Evolutionary conservation across 2,797 vertebrate species (phyloP), one percentile per base, ranked within the genome.

Genomic region (Monodelphis domestica): DNA sequence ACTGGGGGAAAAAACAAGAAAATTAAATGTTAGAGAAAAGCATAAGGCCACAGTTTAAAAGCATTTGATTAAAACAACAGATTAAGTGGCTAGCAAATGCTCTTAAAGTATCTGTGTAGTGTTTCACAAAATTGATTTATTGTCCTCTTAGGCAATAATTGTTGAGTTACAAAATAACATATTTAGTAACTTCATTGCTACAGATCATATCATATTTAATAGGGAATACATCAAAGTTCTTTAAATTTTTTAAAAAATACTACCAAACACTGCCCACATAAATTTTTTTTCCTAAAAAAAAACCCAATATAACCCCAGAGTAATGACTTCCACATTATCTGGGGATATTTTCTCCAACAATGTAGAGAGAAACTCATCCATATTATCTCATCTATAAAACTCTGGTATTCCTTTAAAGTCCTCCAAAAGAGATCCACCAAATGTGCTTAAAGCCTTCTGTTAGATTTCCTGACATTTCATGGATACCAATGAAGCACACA

Each of bases 41-140:
- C 63, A 70, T 21, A 7, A 70, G n/a, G 30, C n/a, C 57, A 90
- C 90, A 53, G 26, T 91, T 90, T 92, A 38, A 93, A 5, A 91
- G n/a, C 53, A 96, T 90, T 90, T 93, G 57, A 92, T 45, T 91
- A 38, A 5, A 70, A 57, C 52, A 52, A 91, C 90, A 88, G 53
- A 90, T 88, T 89, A 95, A 91, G 12, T n/a, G 7, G 38, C 52
- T 91, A 21, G 33, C 51, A 92, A 93, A 90, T 59, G 33, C 87
- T 93, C 54, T 90, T 90, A 87, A 90, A 84, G 4, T 17, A 89
- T 90, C 88, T 33, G 56, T 3, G 87, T n/a, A 94, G 53, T 63
- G 51, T 26, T 94, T 12, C 84, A 96, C 88, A 96, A 94, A 90
- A 94, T 38, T 91, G 56, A 55, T 52, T 54, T 92, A 92, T 59